Percentiles rank a stretch among this genome's conserved stretches.
Conservation (phyloP, 2,113 vertebrate species). For the Condylura cristata region DNA sequence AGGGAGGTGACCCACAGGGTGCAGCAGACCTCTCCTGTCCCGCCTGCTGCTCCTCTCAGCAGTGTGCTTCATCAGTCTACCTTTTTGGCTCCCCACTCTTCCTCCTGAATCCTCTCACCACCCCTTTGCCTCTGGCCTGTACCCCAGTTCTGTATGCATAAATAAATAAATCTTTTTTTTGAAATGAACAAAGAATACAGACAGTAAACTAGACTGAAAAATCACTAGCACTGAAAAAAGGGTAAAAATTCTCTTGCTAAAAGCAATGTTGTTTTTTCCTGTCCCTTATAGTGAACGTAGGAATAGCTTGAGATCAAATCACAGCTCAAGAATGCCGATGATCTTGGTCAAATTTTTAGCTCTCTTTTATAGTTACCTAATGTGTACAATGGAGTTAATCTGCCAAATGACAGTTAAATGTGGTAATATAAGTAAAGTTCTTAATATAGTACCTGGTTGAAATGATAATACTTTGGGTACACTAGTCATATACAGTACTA, state of each 20-base stretch:
- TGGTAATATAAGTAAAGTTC: neutral
- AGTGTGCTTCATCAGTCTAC: too few species aligned
- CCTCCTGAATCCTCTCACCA: too few species aligned
- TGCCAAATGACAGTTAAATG: neutral
- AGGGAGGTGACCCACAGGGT: too few species aligned
- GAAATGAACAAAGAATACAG: neutral
- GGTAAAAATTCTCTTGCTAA: neutral
- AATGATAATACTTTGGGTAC: neutral
- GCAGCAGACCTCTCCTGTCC: too few species aligned
- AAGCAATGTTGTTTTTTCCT: neutral
- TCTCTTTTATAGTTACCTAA: neutral
- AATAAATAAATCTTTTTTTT: too few species aligned
- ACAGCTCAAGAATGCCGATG: neutral
- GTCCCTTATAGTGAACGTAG: neutral
- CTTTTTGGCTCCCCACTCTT: too few species aligned
- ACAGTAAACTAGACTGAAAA: slow-evolving; percentile 1
- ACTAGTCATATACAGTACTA: neutral
- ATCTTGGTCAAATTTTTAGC: neutral
- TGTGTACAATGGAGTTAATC: neutral
- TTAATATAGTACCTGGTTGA: neutral
- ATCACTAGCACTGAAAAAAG: neutral
- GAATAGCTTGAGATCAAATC: neutral
- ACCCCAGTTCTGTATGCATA: too few species aligned
- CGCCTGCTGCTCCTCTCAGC: too few species aligned
- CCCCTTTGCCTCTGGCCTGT: too few species aligned